Evolutionary conservation across 2,113 vertebrate species (phyloP).

Genomic region (Pao palembangensis): DNA sequence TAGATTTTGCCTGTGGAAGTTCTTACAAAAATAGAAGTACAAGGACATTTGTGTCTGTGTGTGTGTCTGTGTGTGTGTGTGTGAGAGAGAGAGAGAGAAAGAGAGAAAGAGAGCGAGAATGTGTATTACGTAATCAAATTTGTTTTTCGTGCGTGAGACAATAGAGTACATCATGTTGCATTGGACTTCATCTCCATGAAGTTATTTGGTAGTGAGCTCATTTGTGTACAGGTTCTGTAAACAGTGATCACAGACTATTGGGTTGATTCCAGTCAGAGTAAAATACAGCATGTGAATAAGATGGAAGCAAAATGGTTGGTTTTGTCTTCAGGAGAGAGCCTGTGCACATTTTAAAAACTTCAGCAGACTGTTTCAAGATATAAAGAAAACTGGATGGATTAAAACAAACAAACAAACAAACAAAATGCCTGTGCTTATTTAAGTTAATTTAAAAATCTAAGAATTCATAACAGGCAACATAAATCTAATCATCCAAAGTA

Average conservation of each 20-base stretch:
- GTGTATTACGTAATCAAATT: conserved; percentile 33
- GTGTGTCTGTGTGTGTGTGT: too few relatives aligned
- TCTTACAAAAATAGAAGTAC: too few relatives aligned
- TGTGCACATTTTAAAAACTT: background rate
- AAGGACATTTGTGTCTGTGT: background rate
- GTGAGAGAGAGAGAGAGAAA: too few relatives aligned
- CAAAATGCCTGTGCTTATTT: too few relatives aligned
- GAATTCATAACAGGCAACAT: too few relatives aligned
- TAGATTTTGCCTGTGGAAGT: too few relatives aligned
- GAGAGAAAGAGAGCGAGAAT: background rate
- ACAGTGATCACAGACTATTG: conserved; percentile 32
- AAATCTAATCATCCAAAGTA: too few relatives aligned
- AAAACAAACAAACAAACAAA: too few relatives aligned
- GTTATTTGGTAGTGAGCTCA: conserved; percentile 24
- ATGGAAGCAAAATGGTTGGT: background rate
- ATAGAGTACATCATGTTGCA: conserved; percentile 10
- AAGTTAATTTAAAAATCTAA: too few relatives aligned
- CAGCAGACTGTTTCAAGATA: background rate
- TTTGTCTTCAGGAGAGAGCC: background rate
- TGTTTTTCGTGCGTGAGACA: conserved; percentile 35
- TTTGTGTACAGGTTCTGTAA: conserved; percentile 33
- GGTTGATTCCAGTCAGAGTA: background rate
- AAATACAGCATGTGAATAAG: background rate
- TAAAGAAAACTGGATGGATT: too few relatives aligned
- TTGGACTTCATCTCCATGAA: background rate